Evolutionary conservation across 2,797 vertebrate species (phyloP).

Genomic region (Ciconia nigra): DNA sequence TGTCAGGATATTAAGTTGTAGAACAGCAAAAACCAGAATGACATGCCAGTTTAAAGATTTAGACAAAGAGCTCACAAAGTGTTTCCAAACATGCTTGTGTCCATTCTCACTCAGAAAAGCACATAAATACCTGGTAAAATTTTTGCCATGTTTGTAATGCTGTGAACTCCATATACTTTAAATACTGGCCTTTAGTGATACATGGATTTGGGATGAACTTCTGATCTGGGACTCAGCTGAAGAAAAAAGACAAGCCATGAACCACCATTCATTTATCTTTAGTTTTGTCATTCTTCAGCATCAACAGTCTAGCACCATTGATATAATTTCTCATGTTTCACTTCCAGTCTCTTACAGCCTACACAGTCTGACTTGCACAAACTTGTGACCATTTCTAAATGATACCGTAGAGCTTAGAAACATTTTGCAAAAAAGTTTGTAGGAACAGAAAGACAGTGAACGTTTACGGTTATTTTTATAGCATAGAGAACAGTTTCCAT

Average conservation of each 20-base stretch:
- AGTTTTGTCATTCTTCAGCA: neutral
- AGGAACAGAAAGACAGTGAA: neutral
- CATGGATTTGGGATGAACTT: neutral
- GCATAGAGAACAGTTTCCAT: neutral
- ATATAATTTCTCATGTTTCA: neutral
- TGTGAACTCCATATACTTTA: neutral
- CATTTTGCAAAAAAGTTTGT: neutral
- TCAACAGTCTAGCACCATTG: neutral
- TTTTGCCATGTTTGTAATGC: neutral
- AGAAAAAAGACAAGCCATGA: neutral
- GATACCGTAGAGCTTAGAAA: neutral
- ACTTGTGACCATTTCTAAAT: neutral
- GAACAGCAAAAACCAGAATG: neutral
- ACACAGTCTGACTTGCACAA: neutral
- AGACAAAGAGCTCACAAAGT: neutral
- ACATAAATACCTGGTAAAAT: neutral
- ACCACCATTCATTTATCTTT: neutral
- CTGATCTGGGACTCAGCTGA: neutral
- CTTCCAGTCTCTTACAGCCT: neutral
- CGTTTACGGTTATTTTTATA: neutral
- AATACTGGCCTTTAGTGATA: neutral
- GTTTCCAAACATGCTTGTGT: neutral
- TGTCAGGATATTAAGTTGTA: neutral
- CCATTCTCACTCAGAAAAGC: neutral
- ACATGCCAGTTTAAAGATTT: neutral